Base-by-base conservation (phyloP, 2,113 vertebrate species). In the Equus quagga region DNA sequence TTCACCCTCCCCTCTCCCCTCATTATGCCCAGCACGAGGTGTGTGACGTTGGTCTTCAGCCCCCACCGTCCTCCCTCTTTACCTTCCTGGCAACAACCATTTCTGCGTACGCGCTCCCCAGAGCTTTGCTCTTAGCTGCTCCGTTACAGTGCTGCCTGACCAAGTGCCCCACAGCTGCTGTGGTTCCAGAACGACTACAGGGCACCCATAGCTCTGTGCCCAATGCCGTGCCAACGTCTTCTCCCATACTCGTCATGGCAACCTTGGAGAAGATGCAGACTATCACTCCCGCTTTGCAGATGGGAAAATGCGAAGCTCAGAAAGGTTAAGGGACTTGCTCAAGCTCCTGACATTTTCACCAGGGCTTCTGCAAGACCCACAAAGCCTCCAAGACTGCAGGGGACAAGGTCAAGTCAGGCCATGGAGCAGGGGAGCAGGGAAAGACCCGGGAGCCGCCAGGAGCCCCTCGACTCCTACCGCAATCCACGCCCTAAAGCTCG, bases 31-130 rank as follows among this genome's bases (percentile, higher is more conserved):
- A 26, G 12, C 41, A 28, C 2, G 0, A 18, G 33, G n/a, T 28
- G 23, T 85, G 80, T 9, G 33, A 64, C 31, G 44, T 1, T 31
- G 44, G 14, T 14, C 49, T 56, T 36, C 3, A 0, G 41, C 0
- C 8, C 41, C 44, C 15, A 5, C 13, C 46, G 72, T 87, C 46
- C 81, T 67, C 76, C 51, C 21, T 24, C 33, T 51, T 78, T 10
- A 9, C n/a, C 51, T 84, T 65, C 70, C 64, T 41, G 72, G 46
- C 80, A 33, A 14, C 23, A 70, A 41, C 31, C 2, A 1, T 44
- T 24, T 24, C 13, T 23, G 21, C 0, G 0, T 1, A 12, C 2
- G 2, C 0, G 0, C 54, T 19, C 33, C 56, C 72, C 49, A 23
- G 78, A 69, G 49, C 10, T 5, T 41, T 12, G 49, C 41, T 58